Conservation (phyloP, 2,797 vertebrate species). For the Gadopsis bispinosus region DNA sequence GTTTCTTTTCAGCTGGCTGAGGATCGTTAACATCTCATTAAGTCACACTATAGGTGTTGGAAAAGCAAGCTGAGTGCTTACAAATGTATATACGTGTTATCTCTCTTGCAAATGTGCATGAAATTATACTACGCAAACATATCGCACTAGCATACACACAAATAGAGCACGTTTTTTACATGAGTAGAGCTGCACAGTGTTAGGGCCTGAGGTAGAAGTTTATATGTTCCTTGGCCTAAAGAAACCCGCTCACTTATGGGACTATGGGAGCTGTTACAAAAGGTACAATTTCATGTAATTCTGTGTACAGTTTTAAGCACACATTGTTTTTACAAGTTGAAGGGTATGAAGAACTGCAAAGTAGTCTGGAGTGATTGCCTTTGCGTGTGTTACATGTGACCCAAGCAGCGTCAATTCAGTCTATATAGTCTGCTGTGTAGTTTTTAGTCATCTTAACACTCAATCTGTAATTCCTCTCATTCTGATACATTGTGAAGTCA, state of each 20-base stretch:
- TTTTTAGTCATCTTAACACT: constrained; percentile 13
- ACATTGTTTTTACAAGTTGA: constrained; percentile 6
- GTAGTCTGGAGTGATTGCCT: constrained; percentile 7
- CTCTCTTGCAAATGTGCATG: constrained; percentile 31
- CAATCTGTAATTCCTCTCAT: neutral
- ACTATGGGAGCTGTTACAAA: constrained; percentile 14
- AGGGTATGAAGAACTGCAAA: constrained; percentile 1
- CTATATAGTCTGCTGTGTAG: neutral
- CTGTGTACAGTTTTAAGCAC: neutral
- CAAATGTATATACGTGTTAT: constrained; percentile 8
- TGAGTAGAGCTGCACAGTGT: constrained; percentile 44
- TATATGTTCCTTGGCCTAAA: constrained; percentile 43
- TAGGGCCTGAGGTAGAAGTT: constrained; percentile 57
- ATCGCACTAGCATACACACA: constrained; percentile 1
- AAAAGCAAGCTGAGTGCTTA: constrained; percentile 32
- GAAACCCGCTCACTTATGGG: constrained; percentile 27
- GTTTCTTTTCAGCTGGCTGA: constrained; percentile 53
- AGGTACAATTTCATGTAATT: neutral
- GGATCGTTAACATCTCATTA: constrained; percentile 58
- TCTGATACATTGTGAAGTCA: neutral
- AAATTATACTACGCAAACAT: constrained; percentile 25
- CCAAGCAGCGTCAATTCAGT: neutral
- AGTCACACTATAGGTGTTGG: constrained; percentile 50
- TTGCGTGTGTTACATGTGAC: constrained; percentile 23
- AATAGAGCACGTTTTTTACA: constrained; percentile 35